Base-by-base conservation (phyloP, 2,888 invertebrate species). In the Hydriomena furcata region DNA sequence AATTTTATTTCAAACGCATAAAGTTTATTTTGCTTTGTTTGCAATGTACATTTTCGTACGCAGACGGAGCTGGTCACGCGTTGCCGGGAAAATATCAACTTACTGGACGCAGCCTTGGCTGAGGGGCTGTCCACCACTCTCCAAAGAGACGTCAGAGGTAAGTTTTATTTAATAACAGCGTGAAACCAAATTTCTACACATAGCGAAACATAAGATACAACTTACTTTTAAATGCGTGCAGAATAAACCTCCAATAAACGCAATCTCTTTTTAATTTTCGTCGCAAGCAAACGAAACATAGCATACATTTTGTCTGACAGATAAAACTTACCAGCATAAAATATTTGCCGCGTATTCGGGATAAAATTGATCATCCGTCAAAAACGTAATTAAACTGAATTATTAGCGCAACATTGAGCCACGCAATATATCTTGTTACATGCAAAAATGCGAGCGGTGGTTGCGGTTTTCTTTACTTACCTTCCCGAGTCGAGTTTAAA, bases 11-110 rank as follows among this genome's bases (percentile, higher is more conserved):
- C 12, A 11, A 8, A 17, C 8, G 32, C 36, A 44, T 52, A 48
- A 28, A 34, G 20, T 45, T 41, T 45, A 25, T 48, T 54, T 55
- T 48, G 48, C 53, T 49, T 53, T 53, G 41, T 53, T 49, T 52
- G 52, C 52, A 52, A 43, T 52, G 52, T 48, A 52, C 52, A 52
- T 83, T 83, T 80, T 76, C 72, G 73, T 82, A 71, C 76, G 66
- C 88, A 98, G 97, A 94, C 94, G 80, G 97, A 97, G 91, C 92
- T 98, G 72, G 92, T 95, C 76, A 93, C 94, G 55, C 95, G 95
- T 52, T 97, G 97, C 90, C 94, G 95, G 67, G 96, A 97, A 73
- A 97, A 97, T 85, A 94, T 97, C 72, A 94, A 93, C 74, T 94
- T 96, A 71, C 91, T 97, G 84, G 94, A 94, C 74, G 92, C 93